Conservation (phyloP, 1,140 invertebrate species). For the Listronotus bonariensis region DNA sequence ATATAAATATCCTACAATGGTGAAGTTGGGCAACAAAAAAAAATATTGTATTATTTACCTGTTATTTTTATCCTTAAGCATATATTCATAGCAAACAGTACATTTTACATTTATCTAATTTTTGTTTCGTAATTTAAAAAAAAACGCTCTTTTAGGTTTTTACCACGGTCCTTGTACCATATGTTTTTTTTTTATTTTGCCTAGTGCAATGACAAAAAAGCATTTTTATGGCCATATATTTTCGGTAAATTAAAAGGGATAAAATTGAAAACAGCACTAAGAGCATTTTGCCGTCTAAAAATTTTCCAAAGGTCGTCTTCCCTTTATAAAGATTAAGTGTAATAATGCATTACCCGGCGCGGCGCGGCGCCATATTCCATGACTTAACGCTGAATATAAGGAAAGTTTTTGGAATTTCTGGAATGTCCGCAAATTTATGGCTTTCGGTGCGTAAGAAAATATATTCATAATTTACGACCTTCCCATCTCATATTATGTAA, state of each 20-base stretch:
- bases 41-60: no score
- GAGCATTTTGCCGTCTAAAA: not conserved
- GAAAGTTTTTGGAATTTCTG: conserved; percentile 28
- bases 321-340: conserved; percentile 12
- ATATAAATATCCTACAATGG: no score
- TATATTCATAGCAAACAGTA: no score
- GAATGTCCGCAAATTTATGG: conserved; percentile 29
- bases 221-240: not conserved
- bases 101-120: no score
- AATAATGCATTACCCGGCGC: conserved; percentile 20
- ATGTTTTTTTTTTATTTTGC: no score
- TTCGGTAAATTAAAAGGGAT: not conserved
- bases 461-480: conserved; percentile 21
- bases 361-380: conserved; percentile 10
- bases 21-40: no score
- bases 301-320: not conserved
- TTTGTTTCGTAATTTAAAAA: no score
- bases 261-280: not conserved
- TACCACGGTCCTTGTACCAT: no score
- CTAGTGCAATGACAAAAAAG: no score
- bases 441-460: conserved; percentile 29
- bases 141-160: no score
- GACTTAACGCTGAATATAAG: conserved; percentile 19
- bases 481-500: not conserved
- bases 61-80: no score